Evolutionary conservation across 2,888 invertebrate species (phyloP), one percentile per base, ranked within the genome.

Genomic region (Therioaphis trifolii): DNA sequence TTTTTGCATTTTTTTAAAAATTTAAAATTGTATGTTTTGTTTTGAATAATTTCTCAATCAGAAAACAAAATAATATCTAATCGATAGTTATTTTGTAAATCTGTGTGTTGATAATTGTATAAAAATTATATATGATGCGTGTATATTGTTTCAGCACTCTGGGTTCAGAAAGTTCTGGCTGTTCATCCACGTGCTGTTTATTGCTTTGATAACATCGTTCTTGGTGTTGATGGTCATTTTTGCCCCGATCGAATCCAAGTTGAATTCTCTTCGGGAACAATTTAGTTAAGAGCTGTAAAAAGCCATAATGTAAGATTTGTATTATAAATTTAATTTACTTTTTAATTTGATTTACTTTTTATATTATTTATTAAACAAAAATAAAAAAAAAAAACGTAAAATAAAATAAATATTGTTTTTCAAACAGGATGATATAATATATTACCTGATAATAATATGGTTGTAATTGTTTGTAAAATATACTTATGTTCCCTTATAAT

Each of bases 91-190:
- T n/a, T n/a, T n/a, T n/a, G n/a, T n/a, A n/a, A n/a, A n/a, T n/a
- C n/a, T n/a, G n/a, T n/a, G n/a, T n/a, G n/a, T n/a, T n/a, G n/a
- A n/a, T n/a, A n/a, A n/a, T n/a, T n/a, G n/a, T n/a, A n/a, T n/a
- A n/a, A n/a, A n/a, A n/a, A n/a, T n/a, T n/a, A n/a, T n/a, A n/a
- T n/a, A n/a, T n/a, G n/a, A n/a, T n/a, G n/a, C n/a, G n/a, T n/a
- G n/a, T n/a, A n/a, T n/a, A n/a, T 85, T 88, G 87, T 91, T 89
- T 78, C 91, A 96, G 96, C 94, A 93, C 88, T 92, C 93, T 3
- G 91, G 92, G 76, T 92, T 95, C 89, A 91, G 96, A 87, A 94
- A 94, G 87, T 91, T 93, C 80, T 89, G 96, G 78, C 91, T 97
- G 66, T 93, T 92, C n/a, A 88, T 96, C 58, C 96, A 96, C 88